Conservation (phyloP, 1,140 invertebrate species). For the Caligus rogercresseyi region DNA sequence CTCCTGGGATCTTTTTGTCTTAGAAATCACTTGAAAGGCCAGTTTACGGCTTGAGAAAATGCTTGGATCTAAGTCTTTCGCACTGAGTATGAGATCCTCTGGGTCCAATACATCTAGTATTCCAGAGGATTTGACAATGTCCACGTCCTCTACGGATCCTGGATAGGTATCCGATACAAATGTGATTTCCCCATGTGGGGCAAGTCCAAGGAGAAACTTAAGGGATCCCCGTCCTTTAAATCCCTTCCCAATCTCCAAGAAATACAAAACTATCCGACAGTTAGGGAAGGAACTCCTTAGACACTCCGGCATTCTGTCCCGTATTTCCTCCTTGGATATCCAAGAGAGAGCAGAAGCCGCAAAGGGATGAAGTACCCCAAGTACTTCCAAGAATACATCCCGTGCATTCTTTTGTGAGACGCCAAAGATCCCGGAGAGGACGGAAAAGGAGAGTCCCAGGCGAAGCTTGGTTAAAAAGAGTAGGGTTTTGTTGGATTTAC, state of each 20-base stretch:
- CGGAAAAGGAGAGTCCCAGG: not conserved
- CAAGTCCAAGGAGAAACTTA: not conserved
- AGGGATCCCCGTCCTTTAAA: not conserved
- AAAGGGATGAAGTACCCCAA: not conserved
- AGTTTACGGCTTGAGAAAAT: too few relatives aligned
- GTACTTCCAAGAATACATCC: not conserved
- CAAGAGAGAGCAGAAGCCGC: not conserved
- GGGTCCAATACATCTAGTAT: not conserved
- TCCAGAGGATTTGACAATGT: not conserved
- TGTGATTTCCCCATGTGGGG: not conserved
- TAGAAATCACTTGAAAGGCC: too few relatives aligned
- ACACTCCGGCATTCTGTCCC: not conserved
- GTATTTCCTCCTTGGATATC: not conserved
- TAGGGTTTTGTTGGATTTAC: not conserved
- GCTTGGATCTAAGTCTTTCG: too few relatives aligned
- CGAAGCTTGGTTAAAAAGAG: not conserved
- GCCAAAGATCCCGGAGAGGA: not conserved
- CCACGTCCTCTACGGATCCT: not conserved
- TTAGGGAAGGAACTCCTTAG: not conserved
- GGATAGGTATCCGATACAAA: not conserved
- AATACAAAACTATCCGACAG: not conserved
- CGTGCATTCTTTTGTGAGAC: not conserved
- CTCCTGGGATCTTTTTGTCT: too few relatives aligned
- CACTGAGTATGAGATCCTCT: not conserved
- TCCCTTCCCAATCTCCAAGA: not conserved